Percentiles rank a stretch among this genome's conserved stretches.
Conservation (phyloP, 1,140 invertebrate genomes). For the Drosophila kurseongensis region DNA sequence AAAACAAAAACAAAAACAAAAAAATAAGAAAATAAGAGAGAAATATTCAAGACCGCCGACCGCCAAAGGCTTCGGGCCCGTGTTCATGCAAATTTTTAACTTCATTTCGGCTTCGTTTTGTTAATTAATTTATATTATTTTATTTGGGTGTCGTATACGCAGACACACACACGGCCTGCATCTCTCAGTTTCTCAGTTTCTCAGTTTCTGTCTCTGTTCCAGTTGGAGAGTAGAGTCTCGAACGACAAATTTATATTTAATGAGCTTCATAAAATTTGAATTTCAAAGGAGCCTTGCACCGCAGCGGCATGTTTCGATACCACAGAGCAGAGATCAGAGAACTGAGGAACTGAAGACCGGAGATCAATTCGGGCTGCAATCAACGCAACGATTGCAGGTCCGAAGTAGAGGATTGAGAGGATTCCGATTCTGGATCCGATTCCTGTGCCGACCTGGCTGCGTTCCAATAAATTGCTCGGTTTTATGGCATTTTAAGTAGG, state of each 20-base stretch:
- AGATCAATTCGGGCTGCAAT: slow-evolving; percentile 36
- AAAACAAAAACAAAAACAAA: slow-evolving; percentile 3
- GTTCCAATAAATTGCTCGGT: slow-evolving; percentile 79
- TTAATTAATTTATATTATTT: slow-evolving; percentile 85
- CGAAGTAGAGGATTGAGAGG: slow-evolving; percentile 21
- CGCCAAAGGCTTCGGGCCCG: slow-evolving; percentile 75
- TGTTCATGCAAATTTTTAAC: slow-evolving; percentile 83
- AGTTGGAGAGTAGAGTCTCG: slow-evolving; percentile 49
- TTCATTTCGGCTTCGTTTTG: slow-evolving; percentile 84
- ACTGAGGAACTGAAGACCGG: not conserved
- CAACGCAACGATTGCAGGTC: slow-evolving; percentile 50
- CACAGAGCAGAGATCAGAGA: slow-evolving; percentile 15
- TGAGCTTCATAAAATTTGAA: slow-evolving; percentile 85
- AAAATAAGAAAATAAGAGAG: not conserved
- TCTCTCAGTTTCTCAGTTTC: slow-evolving; percentile 32
- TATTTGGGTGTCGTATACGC: slow-evolving; percentile 82
- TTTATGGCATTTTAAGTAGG: slow-evolving; percentile 84
- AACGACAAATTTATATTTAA: slow-evolving; percentile 85
- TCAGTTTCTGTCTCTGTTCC: slow-evolving; percentile 28
- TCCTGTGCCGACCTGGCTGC: slow-evolving; percentile 30
- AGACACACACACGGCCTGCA: slow-evolving; percentile 16
- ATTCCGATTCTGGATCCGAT: slow-evolving; percentile 11
- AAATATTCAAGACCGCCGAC: slow-evolving; percentile 35
- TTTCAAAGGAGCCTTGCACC: slow-evolving; percentile 83
- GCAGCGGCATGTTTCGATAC: slow-evolving; percentile 71